phyloP scores from a whole-genome alignment of 2,888 invertebrate species.

The Copidosoma aretas region DNA sequence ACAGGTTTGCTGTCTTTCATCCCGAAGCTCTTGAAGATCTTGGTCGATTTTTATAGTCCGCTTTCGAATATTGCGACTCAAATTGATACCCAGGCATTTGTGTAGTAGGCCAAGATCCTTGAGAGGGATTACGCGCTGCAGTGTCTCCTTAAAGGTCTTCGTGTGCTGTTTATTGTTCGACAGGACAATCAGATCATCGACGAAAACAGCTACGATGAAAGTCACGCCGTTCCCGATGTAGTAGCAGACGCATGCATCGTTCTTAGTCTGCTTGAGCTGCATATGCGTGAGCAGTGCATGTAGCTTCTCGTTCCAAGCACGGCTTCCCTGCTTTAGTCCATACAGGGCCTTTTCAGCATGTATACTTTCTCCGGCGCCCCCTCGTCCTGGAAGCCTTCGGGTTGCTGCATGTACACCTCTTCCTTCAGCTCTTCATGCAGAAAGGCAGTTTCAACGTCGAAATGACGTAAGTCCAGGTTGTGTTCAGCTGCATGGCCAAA shows the following conservation, averaged over 20 bases:
- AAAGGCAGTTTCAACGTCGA: constrained; percentile 33
- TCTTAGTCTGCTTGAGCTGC: background rate
- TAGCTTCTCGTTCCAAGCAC: background rate
- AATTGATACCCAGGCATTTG: background rate
- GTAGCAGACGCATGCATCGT: constrained; percentile 1
- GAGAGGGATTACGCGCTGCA: background rate
- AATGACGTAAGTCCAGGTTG: constrained; percentile 14
- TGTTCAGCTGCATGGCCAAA: constrained; percentile 25
- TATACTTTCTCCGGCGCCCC: background rate
- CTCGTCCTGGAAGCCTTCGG: background rate
- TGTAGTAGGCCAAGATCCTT: background rate
- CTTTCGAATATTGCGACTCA: too few relatives aligned
- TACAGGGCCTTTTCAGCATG: background rate
- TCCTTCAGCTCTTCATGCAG: constrained; percentile 15
- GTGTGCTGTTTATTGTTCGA: background rate
- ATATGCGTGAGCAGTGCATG: background rate
- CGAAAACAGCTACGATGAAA: constrained; percentile 2
- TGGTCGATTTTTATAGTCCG: background rate
- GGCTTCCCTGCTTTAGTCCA: background rate
- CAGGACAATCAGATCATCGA: background rate
- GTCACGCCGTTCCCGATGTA: background rate
- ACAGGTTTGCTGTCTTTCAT: background rate
- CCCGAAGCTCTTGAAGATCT: background rate
- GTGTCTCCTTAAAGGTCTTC: background rate
- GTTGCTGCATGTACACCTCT: constrained; percentile 7